Evolutionary conservation across 2,888 invertebrate genomes (phyloP), one percentile per base, ranked within the genome.

Genomic region (Amorpha juglandis): DNA sequence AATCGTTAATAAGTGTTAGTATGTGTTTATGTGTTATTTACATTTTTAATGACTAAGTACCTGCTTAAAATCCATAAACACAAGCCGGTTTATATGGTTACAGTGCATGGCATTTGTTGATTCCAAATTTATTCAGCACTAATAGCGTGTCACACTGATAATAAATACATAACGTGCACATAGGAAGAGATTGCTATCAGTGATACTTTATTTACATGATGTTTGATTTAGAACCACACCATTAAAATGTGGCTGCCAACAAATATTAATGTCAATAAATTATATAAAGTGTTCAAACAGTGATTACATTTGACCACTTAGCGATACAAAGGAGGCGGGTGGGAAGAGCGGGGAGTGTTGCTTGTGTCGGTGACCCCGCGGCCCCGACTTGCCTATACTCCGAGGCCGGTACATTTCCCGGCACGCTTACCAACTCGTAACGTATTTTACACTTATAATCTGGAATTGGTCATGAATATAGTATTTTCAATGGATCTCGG

Each of bases 361-460:
- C 71, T 74, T 74, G 86, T 89, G 91, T 92, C 91, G 90, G 82
- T 91, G 91, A 92, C 91, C 91, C 85, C 90, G 82, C 88, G 86
- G 89, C 88, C 85, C 86, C 86, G 86, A 82, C 81, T 81, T 80
- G 80, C 86, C 76, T 82, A 81, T 51, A 52, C 53, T 62, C 47
- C 55, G 64, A 58, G 48, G 64, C 58, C 55, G 35, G 55, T 48
- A 55, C 33, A 64, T 64, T 64, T 64, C 47, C 64, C 64, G 52
- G 53, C 58, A 58, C 58, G 58, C 42, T 58, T 58, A 42, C 58
- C 19, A 19, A 58, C 52, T 52, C 19, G 9, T 50, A 50, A 52
- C 42, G 19, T 42, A 58, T 58, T 58, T 38, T 12, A 42, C 58
- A 58, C 42, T 58, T 58, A 38, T 38, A 69, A 58, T 72, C 42